A percentile compares a stretch with the other conserved stretches of the same genome.
Evolutionary conservation across 2,888 invertebrate species (phyloP).

Genomic region (Philereme transversata): DNA sequence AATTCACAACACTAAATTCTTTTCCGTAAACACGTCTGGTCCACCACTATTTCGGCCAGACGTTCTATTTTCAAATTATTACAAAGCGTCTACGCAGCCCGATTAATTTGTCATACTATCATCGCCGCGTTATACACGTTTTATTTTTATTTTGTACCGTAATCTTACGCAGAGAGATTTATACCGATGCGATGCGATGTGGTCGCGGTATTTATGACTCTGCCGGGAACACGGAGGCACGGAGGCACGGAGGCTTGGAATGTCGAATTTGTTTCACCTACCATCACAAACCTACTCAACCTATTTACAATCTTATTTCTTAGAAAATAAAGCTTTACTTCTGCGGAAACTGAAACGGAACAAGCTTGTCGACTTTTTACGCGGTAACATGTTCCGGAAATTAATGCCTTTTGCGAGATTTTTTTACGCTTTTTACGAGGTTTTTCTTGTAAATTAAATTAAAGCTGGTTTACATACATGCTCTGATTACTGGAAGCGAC

Average conservation of each 20-base stretch:
- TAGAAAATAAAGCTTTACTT: slow-evolving; percentile 5
- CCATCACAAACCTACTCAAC: slow-evolving; percentile 11
- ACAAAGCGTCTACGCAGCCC: slow-evolving; percentile 57
- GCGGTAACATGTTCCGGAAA: slow-evolving; percentile 32
- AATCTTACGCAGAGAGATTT: slow-evolving; percentile 65
- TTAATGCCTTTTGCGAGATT: slow-evolving; percentile 33
- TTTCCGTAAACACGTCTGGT: slow-evolving; percentile 35
- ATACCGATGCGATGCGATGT: slow-evolving; percentile 45
- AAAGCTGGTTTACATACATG: slow-evolving; percentile 29
- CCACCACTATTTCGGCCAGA: slow-evolving; percentile 43
- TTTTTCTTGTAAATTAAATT: slow-evolving; percentile 37
- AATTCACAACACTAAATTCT: slow-evolving; percentile 30
- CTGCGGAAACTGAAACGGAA: slow-evolving; percentile 26
- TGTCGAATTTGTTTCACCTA: slow-evolving; percentile 48
- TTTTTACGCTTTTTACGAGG: slow-evolving; percentile 21
- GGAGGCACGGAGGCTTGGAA: slow-evolving; percentile 44
- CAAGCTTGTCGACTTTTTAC: slow-evolving; percentile 32
- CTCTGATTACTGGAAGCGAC: slow-evolving; percentile 17
- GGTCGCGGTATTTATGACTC: slow-evolving; percentile 60
- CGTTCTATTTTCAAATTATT: slow-evolving; percentile 66
- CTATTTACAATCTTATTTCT: slow-evolving; percentile 20
- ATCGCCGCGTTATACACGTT: slow-evolving; percentile 53
- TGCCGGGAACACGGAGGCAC: slow-evolving; percentile 40
- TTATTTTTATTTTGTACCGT: slow-evolving; percentile 59
- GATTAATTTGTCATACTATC: slow-evolving; percentile 73